Percentiles rank a stretch among this genome's conserved stretches.
Conservation (phyloP, 2,113 vertebrate genomes). For the Heterotis niloticus region DNA sequence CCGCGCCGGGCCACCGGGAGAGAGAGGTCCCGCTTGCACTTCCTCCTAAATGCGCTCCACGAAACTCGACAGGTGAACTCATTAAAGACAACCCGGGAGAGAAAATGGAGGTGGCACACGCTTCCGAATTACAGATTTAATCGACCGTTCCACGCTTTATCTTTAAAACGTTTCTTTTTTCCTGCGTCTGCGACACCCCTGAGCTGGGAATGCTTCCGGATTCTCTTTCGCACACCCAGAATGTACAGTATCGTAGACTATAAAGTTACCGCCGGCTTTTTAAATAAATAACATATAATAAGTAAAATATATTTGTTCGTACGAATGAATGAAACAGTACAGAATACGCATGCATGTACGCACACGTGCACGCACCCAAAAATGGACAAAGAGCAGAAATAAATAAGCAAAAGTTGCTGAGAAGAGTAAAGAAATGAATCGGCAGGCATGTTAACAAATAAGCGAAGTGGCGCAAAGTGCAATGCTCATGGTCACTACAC, state of each 20-base stretch:
- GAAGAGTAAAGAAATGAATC: too few species aligned
- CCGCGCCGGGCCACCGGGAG: slow-evolving; percentile 33
- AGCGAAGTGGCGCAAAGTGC: too few species aligned
- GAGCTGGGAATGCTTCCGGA: slow-evolving; percentile 8
- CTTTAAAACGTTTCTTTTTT: slow-evolving; percentile 1
- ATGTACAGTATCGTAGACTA: background rate
- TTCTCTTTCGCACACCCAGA: background rate
- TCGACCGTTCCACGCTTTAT: background rate
- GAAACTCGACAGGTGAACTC: slow-evolving; percentile 27
- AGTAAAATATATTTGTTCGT: too few species aligned
- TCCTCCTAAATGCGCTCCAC: slow-evolving; percentile 31
- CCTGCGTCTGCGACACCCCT: background rate
- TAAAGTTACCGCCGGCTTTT: too few species aligned
- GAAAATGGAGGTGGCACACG: slow-evolving; percentile 11
- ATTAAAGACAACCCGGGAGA: slow-evolving; percentile 26
- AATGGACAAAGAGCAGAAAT: too few species aligned
- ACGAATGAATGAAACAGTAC: background rate
- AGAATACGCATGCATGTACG: too few species aligned
- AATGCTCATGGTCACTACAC: too few species aligned
- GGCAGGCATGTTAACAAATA: too few species aligned
- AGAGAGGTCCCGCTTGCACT: slow-evolving; percentile 39
- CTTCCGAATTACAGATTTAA: slow-evolving; percentile 7
- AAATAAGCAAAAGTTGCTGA: too few species aligned
- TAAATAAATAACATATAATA: too few species aligned
- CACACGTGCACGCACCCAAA: too few species aligned